Base-by-base conservation (phyloP, 2,888 invertebrate species). In the Teleogryllus oceanicus region DNA sequence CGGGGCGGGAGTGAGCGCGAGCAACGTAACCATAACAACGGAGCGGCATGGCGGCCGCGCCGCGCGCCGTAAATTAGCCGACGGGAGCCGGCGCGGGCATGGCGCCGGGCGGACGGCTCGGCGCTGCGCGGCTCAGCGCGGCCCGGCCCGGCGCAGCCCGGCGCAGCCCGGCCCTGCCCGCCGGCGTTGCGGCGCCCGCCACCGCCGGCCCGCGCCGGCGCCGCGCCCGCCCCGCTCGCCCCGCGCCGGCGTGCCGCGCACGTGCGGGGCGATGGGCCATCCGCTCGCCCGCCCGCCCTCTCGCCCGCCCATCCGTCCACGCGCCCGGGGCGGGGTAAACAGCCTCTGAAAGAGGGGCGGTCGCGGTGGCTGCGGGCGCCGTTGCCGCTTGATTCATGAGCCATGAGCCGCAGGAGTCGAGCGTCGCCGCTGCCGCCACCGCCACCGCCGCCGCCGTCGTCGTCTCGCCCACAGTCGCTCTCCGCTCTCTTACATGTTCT, bases 11-110 rank as follows among this genome's bases (percentile, higher is more conserved):
- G 62, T 10, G 10, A 18, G 62, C 62, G 62, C 62, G 62, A 62
- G 62, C 62, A 62, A 62, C 62, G 62, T 62, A 62, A 62, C 62
- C 62, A 62, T 51, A 20, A 49, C 18, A n/a, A n/a, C 50, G 51
- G 77, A 50, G 37, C 50, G 77, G 51, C 21, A 50, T 51, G 77
- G n/a, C 50, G 37, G n/a, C 37, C n/a, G 50, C 77, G 77, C 77
- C 49, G 18, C n/a, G 77, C 77, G 77, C 18, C 50, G 77, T 50
- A 49, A 50, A 11, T 16, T 11, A 50, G 18, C 21, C 13, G 50
- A 13, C 21, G 77, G 20, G 50, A 13, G 20, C 1, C 20, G 50
- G 62, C 62, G 62, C 62, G 62, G 62, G 62, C 62, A 62, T 62
- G 62, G 62, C 62, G 62, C 62, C 62, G 62, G 18, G 62, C 62